Conservation (phyloP, 2,797 vertebrate genomes). For the Anolis apletophallus region DNA sequence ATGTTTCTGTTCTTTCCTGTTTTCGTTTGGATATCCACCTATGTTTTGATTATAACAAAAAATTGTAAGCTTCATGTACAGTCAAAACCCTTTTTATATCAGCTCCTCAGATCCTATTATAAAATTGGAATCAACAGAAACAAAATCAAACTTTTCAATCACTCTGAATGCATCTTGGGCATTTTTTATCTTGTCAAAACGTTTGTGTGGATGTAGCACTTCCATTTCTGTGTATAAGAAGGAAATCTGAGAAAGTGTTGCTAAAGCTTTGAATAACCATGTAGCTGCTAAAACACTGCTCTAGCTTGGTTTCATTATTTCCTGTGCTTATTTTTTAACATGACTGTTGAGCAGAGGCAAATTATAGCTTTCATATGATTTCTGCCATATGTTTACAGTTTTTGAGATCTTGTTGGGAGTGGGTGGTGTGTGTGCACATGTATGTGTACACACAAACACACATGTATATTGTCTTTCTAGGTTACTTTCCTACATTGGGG, state of each 20-base stretch:
- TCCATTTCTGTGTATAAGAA: background rate
- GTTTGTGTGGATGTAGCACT: background rate
- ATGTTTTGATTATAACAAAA: too few species aligned
- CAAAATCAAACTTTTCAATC: too few species aligned
- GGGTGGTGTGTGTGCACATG: background rate
- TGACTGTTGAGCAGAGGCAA: background rate
- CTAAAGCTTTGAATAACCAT: background rate
- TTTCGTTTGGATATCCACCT: too few species aligned
- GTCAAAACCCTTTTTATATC: background rate
- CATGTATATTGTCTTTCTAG: conserved; percentile 87
- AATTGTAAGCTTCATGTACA: background rate
- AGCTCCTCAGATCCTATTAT: too few species aligned
- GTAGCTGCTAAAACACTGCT: background rate
- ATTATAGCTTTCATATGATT: background rate
- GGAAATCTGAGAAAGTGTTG: background rate
- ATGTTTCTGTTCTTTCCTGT: too few species aligned
- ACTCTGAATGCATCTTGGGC: background rate
- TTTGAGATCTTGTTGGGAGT: conserved; percentile 8
- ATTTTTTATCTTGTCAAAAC: background rate
- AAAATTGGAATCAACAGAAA: too few species aligned
- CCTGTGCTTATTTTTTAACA: background rate
- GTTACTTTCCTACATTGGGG: conserved; percentile 91
- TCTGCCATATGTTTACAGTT: conserved; percentile 6
- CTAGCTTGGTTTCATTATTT: background rate
- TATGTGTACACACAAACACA: background rate